Base-by-base conservation (phyloP, 92 coral and sea anemone species). In the Parazoanthus swiftii region DNA sequence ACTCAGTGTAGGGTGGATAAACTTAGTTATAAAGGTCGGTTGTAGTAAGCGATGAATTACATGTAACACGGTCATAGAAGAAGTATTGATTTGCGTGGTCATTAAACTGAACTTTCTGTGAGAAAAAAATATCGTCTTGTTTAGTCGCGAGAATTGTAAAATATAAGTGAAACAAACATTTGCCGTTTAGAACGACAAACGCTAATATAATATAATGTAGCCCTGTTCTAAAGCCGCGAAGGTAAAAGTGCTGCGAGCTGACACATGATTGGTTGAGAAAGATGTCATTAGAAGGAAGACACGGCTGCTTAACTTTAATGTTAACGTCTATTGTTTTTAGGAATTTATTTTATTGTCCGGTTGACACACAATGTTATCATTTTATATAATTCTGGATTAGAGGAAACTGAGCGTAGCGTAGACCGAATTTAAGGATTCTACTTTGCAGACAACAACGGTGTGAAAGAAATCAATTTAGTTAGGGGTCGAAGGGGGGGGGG, bases 181-280 rank as follows among this genome's bases (percentile, higher is more conserved):
- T 63, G 70, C 25, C 25, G 21, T 18, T 63, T 63, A 63, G n/a
- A 63, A 63, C 26, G 59, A 14, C 59, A 54, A 11, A 20, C 59
- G 18, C 59, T 54, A 54, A 11, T 1, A 54, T 54, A 54, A 54
- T 54, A 2, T 54, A 48, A 50, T 51, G 16, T 51, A 51, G 58
- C 16, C 58, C 15, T 13, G 0, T 10, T 10, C 15, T 54, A 2
- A 13, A 54, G 59, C 20, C 20, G 59, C 59, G 59, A 54, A 54
- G 59, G 59, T 54, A 14, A 2, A 51, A 5, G 33, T 72, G 71
- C 36, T 68, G 48, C 85, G 43, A 4, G 16, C 6, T 80, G 48
- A 36, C 25, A 35, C 33, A 16, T 80, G 85, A 80, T 80, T 80
- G 85, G 85, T 58, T 16, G 83, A 80, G 44, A 16, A 58, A 79